A percentile compares a stretch with the other conserved stretches of the same genome.
phyloP scores from a whole-genome alignment of 2,888 invertebrate genomes.

The Cantharis flavilabris region DNA sequence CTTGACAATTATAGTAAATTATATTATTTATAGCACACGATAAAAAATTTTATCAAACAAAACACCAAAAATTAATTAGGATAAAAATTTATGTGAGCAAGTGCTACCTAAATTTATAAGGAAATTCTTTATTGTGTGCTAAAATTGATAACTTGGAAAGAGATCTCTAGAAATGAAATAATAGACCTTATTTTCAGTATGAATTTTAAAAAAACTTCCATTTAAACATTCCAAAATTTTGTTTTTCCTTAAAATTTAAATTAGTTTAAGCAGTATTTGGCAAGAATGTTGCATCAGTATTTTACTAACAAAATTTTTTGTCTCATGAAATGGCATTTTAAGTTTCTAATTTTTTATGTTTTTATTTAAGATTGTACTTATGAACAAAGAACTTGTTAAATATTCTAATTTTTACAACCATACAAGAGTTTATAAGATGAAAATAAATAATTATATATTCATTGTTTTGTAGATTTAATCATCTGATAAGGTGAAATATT shows the following conservation, averaged over 20 bases:
- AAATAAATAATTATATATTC: slow-evolving; percentile 49
- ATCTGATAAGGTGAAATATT: slow-evolving; percentile 43
- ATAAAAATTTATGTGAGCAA: not conserved
- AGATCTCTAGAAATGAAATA: slow-evolving; percentile 26
- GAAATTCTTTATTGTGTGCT: slow-evolving; percentile 17
- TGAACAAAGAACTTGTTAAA: slow-evolving; percentile 50
- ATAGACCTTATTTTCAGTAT: slow-evolving; percentile 22
- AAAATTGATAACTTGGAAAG: slow-evolving; percentile 17
- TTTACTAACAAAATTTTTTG: slow-evolving; percentile 12
- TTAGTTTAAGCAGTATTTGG: slow-evolving; percentile 20
- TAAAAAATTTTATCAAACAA: slow-evolving; percentile 18
- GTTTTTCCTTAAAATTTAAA: slow-evolving; percentile 1
- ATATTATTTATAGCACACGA: slow-evolving; percentile 1
- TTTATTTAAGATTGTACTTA: slow-evolving; percentile 50
- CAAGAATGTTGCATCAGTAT: slow-evolving; percentile 20
- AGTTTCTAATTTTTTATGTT: slow-evolving; percentile 25
- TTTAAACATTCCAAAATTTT: slow-evolving; percentile 27
- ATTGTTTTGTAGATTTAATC: slow-evolving; percentile 54
- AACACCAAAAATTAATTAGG: slow-evolving; percentile 19
- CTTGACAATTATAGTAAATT: slow-evolving; percentile 26
- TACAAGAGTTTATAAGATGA: slow-evolving; percentile 54
- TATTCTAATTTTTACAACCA: slow-evolving; percentile 53
- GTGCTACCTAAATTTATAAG: slow-evolving; percentile 3
- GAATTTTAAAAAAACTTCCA: slow-evolving; percentile 21
- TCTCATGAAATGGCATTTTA: slow-evolving; percentile 13